Conservation (phyloP, 2,113 vertebrate genomes). For the Chloroceryle aenea region DNA sequence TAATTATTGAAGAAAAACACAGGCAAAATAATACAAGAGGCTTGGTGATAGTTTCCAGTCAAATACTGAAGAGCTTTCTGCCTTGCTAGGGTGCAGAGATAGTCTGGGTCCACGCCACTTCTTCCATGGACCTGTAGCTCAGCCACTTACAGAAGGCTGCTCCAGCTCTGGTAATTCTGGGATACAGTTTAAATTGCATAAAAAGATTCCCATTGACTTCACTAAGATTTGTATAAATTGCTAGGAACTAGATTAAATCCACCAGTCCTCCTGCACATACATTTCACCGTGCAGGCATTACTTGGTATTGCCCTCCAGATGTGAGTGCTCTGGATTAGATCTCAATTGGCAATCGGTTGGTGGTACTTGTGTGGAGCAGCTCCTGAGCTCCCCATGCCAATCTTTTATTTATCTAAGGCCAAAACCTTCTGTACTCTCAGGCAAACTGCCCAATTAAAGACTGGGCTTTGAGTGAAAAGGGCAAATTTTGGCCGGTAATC, state of each 20-base stretch:
- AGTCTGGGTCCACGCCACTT: neutral
- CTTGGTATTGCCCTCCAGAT: neutral
- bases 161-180: neutral
- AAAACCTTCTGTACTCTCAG: neutral
- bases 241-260: neutral
- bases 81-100: neutral
- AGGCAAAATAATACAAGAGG: neutral
- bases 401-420: neutral
- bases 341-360: neutral
- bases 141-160: neutral
- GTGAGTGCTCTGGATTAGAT: neutral
- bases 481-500: neutral
- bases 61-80: neutral
- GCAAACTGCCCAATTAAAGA: neutral
- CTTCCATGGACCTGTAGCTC: neutral
- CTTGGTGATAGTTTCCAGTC: neutral
- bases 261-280: neutral
- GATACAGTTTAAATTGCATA: neutral
- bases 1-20: conserved; percentile 16
- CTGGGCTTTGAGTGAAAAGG: neutral
- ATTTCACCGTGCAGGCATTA: neutral
- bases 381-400: neutral
- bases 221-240: neutral
- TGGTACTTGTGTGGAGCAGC: neutral
- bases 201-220: neutral